Conservation (phyloP, 2,888 invertebrate genomes). For the Thyatira batis region DNA sequence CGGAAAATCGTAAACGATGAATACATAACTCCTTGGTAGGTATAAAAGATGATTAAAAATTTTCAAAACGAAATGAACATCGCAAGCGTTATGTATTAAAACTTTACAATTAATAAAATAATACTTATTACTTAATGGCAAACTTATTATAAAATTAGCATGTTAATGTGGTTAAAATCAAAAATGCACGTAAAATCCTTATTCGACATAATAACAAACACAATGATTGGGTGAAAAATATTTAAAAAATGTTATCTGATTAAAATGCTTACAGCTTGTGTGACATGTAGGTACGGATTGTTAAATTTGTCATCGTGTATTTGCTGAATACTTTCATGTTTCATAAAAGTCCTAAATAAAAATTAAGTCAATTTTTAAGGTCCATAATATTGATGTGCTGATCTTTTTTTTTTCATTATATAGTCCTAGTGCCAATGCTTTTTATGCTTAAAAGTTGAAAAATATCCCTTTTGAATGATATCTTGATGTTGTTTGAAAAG, state of each 20-base stretch:
- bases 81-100: constrained; percentile 68
- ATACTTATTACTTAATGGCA: constrained; percentile 56
- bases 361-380: constrained; percentile 67
- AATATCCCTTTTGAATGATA: constrained; percentile 28
- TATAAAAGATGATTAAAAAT: constrained; percentile 11
- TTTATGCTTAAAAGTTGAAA: constrained; percentile 32
- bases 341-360: constrained; percentile 59
- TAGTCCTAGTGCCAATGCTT: constrained; percentile 51
- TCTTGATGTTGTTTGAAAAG: not conserved
- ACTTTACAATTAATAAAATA: constrained; percentile 49
- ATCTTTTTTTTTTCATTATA: constrained; percentile 28
- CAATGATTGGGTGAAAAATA: constrained; percentile 52
- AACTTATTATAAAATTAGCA: constrained; percentile 64
- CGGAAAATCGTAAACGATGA: constrained; percentile 52
- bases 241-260: constrained; percentile 72
- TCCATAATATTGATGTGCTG: constrained; percentile 57
- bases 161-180: constrained; percentile 81
- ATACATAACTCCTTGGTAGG: constrained; percentile 66
- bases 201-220: constrained; percentile 65
- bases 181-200: constrained; percentile 66
- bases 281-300: constrained; percentile 31
- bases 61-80: constrained; percentile 8
- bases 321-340: constrained; percentile 23
- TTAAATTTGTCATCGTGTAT: constrained; percentile 26
- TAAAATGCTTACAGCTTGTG: constrained; percentile 59